phyloP scores from a whole-genome alignment of 2,113 vertebrate genomes.

The Anseranas semipalmata region DNA sequence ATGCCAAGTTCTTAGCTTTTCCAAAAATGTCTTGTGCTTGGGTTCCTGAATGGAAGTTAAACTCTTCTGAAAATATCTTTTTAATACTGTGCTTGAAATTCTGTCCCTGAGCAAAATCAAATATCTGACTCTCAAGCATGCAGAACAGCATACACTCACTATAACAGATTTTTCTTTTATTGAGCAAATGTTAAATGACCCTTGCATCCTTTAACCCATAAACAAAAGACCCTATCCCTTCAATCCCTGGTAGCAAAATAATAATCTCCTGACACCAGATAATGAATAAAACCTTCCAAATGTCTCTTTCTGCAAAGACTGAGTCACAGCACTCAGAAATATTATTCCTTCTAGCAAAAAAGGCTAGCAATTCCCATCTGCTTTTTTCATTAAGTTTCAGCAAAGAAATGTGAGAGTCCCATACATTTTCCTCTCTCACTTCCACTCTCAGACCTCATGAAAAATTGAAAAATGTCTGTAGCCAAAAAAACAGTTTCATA shows the following conservation, averaged over 20 bases:
- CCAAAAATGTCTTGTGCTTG: background rate
- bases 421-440: conserved; percentile 32
- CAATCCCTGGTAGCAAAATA: background rate
- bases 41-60: background rate
- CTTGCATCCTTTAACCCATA: background rate
- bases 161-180: background rate
- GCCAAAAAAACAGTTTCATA: background rate
- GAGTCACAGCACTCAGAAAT: conserved; percentile 16
- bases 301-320: background rate
- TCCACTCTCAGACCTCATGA: conserved; percentile 14
- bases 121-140: background rate
- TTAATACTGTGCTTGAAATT: background rate
- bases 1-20: background rate
- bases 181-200: conserved; percentile 2
- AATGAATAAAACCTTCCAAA: conserved; percentile 14
- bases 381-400: conserved; percentile 36
- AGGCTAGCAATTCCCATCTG: conserved; percentile 17
- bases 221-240: conserved; percentile 9
- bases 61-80: background rate
- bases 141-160: background rate
- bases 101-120: background rate
- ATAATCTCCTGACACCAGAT: conserved; percentile 1
- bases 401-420: conserved; percentile 25
- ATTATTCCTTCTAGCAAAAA: conserved; percentile 35
- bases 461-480: conserved; percentile 12